Evolutionary conservation across 2,888 invertebrate species (phyloP).

Genomic region (Serripes groenlandicus): DNA sequence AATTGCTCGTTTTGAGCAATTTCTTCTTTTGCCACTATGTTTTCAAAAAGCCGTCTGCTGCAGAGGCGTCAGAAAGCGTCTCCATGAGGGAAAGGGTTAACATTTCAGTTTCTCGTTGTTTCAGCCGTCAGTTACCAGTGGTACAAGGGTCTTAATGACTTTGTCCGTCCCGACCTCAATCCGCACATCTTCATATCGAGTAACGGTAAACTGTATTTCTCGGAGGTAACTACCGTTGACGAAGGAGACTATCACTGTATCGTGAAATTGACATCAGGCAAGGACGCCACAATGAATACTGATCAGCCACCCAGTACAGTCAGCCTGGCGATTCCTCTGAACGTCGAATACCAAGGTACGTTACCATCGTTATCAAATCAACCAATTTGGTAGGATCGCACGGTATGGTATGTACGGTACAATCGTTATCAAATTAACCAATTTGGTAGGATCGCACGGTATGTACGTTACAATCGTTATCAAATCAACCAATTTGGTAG

Average conservation of each 20-base stretch:
- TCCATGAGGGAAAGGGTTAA: no score
- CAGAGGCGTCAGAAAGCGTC: no score
- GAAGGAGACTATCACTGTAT: slow-evolving; percentile 80
- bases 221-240: slow-evolving; percentile 94
- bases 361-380: neutral
- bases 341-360: slow-evolving; percentile 76
- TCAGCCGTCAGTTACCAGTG: slow-evolving; percentile 90
- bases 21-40: neutral
- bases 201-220: slow-evolving; percentile 98
- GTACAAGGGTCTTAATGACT: slow-evolving; percentile 94
- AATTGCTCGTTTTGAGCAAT: neutral
- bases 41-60: neutral
- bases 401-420: no score
- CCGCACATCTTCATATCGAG: slow-evolving; percentile 94
- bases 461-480: no score
- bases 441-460: no score
- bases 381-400: no score
- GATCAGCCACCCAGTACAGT: slow-evolving; percentile 73
- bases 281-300: slow-evolving; percentile 74
- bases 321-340: slow-evolving; percentile 76
- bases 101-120: no score
- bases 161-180: slow-evolving; percentile 95
- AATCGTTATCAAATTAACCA: no score
- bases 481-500: no score
- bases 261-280: slow-evolving; percentile 73